Evolutionary conservation across 2,797 vertebrate genomes (phyloP).

Genomic region (Orientallactaga sibirica): DNA sequence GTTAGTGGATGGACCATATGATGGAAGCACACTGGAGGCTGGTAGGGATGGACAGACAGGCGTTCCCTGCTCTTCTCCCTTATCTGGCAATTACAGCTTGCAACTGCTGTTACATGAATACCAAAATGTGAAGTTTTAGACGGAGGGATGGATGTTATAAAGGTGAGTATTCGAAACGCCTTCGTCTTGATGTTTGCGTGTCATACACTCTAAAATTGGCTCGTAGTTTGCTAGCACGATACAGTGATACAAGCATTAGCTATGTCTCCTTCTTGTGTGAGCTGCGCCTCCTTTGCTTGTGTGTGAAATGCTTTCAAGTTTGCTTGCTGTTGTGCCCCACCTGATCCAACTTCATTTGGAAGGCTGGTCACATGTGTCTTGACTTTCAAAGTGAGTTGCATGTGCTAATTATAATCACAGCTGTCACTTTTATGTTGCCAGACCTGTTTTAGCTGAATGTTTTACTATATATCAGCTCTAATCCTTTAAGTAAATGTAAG

Average conservation of each 20-base stretch:
- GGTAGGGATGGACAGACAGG: not conserved
- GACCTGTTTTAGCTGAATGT: slow-evolving; percentile 37
- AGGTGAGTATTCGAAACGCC: slow-evolving; percentile 4
- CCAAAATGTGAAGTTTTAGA: not conserved
- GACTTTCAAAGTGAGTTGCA: slow-evolving; percentile 50
- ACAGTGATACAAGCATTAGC: slow-evolving; percentile 20
- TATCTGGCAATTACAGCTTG: not conserved
- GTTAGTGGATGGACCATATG: not conserved
- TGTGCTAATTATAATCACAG: slow-evolving; percentile 48
- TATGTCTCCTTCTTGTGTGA: not conserved
- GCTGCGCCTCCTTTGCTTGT: not conserved
- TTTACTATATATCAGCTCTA: slow-evolving; percentile 56
- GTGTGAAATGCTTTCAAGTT: not conserved
- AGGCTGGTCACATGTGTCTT: not conserved
- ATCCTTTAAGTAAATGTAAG: slow-evolving; percentile 60
- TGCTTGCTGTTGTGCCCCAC: not conserved
- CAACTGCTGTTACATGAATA: not conserved
- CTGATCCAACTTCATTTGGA: not conserved
- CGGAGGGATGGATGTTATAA: not conserved
- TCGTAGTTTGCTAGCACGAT: slow-evolving; percentile 22
- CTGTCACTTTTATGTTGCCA: slow-evolving; percentile 42
- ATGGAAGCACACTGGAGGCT: not conserved
- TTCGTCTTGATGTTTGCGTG: not conserved
- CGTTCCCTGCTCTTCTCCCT: not conserved
- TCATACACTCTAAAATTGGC: not conserved